phyloP scores from a whole-genome alignment of 2,888 invertebrate genomes.

The Stegana nigrithorax region DNA sequence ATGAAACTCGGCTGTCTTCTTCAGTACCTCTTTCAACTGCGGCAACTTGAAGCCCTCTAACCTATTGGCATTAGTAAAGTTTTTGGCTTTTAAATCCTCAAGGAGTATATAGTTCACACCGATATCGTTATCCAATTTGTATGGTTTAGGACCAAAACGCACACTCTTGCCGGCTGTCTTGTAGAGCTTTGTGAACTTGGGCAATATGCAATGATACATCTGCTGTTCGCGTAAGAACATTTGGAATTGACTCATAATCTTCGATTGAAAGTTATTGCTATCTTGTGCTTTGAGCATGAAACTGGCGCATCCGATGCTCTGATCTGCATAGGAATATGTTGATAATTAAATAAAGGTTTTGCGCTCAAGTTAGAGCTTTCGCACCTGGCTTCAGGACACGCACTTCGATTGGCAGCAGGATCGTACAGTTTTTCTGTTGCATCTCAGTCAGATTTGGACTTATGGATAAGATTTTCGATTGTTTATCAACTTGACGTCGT shows the following conservation, averaged over 20 bases:
- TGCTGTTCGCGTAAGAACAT: constrained; percentile 53
- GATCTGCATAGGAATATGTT: constrained; percentile 29
- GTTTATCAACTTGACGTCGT: background rate
- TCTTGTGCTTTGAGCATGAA: constrained; percentile 48
- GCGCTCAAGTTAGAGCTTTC: background rate
- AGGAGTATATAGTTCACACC: constrained; percentile 47
- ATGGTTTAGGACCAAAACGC: constrained; percentile 47
- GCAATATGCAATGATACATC: constrained; percentile 51
- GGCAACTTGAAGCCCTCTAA: constrained; percentile 45
- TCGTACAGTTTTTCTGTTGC: constrained; percentile 31
- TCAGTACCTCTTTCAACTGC: constrained; percentile 47
- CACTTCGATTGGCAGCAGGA: constrained; percentile 28
- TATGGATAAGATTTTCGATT: background rate
- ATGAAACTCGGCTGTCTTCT: constrained; percentile 59
- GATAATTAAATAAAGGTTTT: too few species aligned
- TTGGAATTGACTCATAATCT: constrained; percentile 39
- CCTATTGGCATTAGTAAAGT: constrained; percentile 48
- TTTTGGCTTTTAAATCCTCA: constrained; percentile 47
- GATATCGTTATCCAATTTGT: constrained; percentile 37
- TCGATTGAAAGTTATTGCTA: constrained; percentile 36
- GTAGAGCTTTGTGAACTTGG: constrained; percentile 50
- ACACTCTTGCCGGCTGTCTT: constrained; percentile 39
- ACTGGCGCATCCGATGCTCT: constrained; percentile 24
- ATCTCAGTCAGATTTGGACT: constrained; percentile 24
- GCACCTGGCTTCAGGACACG: constrained; percentile 20